Evolutionary conservation across 2,113 vertebrate species (phyloP), one percentile per base, ranked within the genome.

Genomic region (Oreochromis spilurus): DNA sequence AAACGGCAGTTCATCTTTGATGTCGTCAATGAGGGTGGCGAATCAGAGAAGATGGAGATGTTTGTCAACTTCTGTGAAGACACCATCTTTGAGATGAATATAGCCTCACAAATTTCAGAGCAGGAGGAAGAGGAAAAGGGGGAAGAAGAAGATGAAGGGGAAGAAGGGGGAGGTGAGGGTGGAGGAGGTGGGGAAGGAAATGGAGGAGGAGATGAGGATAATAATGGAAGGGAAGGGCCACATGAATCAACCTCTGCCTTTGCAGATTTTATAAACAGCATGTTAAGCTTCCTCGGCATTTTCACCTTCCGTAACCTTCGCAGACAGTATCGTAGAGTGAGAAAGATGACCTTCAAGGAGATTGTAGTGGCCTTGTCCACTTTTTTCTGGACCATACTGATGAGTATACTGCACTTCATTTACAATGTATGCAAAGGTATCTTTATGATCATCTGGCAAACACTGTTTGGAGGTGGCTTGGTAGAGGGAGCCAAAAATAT

Each of bases 41-140:
- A 99, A 85, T 97, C 98, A 0, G 98, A 99, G 95, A 99, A 99
- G 95, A 99, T 99, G 98, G 98, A 99, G 93, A 97, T 99, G 52
- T 99, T 99, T 77, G 98, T 99, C 78, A 99, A 97, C 95, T 99
- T 99, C 96, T 99, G 98, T 24, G 98, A 99, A 94, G 98, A 99
- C 96, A 99, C 98, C 92, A 99, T 99, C 93, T 99, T 99, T 91
- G 98, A 99, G 96, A 99, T 99, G 98, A 98, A 99, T 78, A 99
- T 99, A 13, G 98, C 98, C 0, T 96, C 98, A 1, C 97, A 98
- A 90, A 98, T 99, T 92, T 99, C 98, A 0, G 98, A 99, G 95
- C 96, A 97, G 65, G 98, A 98, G 6, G 96, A 97, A 78, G 95
- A 96, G 79, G 95, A 96, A 1, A 96, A 95, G 57, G 95, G 94